Evolutionary conservation across 2,888 invertebrate species (phyloP).

Genomic region (Heliconius hortense): DNA sequence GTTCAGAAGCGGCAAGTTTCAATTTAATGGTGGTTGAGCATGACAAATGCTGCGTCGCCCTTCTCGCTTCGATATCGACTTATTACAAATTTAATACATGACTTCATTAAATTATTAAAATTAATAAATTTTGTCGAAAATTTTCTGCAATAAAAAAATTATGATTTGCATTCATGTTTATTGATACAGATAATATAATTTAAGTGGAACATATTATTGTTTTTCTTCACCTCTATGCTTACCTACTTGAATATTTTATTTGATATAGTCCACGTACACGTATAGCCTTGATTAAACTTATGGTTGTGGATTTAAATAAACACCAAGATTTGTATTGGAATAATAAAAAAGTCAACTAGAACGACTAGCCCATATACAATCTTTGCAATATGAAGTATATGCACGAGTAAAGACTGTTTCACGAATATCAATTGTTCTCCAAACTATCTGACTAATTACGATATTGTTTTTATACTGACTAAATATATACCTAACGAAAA

Average conservation of each 20-base stretch:
- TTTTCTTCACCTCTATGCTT: not conserved
- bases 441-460: too few species aligned
- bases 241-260: not conserved
- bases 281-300: too few species aligned
- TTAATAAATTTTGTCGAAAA: slow-evolving; percentile 13
- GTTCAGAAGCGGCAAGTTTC: slow-evolving; percentile 72
- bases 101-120: slow-evolving; percentile 32
- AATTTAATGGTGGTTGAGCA: slow-evolving; percentile 80
- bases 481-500: too few species aligned
- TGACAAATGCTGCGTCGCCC: slow-evolving; percentile 65
- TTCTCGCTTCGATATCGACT: slow-evolving; percentile 45
- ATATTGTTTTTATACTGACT: too few species aligned
- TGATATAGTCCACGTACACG: too few species aligned
- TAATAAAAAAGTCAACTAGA: too few species aligned
- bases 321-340: too few species aligned
- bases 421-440: too few species aligned
- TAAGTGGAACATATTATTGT: not conserved
- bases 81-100: slow-evolving; percentile 41
- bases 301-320: too few species aligned
- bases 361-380: too few species aligned
- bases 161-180: not conserved
- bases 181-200: not conserved
- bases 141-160: not conserved
- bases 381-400: too few species aligned
- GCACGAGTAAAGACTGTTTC: too few species aligned